Evolutionary conservation across 2,113 vertebrate genomes (phyloP).

Genomic region (Girardinichthys multiradiatus): DNA sequence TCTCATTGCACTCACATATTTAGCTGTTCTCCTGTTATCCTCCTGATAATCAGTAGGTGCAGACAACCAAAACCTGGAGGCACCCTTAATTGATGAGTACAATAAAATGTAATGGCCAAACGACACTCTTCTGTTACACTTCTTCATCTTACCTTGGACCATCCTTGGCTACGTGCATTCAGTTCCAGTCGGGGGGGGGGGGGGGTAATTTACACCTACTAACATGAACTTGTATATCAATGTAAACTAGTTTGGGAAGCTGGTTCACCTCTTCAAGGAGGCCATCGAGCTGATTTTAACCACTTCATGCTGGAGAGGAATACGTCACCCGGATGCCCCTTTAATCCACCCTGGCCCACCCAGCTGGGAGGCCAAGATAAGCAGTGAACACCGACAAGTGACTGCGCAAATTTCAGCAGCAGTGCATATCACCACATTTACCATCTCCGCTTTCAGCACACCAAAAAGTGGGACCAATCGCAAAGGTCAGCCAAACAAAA

Average conservation of each 20-base stretch:
- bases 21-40: no score
- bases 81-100: no score
- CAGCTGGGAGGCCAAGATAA: slow-evolving; percentile 49
- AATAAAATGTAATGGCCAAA: no score
- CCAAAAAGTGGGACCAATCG: slow-evolving; percentile 1
- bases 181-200: no score
- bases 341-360: slow-evolving; percentile 41
- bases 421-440: background rate
- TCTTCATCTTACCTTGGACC: no score
- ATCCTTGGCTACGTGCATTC: no score
- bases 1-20: no score
- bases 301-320: slow-evolving; percentile 22
- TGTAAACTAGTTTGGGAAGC: background rate
- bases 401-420: slow-evolving; percentile 22
- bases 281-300: background rate
- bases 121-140: no score
- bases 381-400: slow-evolving; percentile 15
- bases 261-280: slow-evolving; percentile 13
- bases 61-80: no score
- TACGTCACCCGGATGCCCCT: slow-evolving; percentile 45
- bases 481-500: background rate
- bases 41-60: no score
- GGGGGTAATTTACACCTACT: no score
- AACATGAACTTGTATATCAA: no score
- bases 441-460: background rate